Evolutionary conservation across 2,888 invertebrate genomes (phyloP).

Genomic region (Hirtodrosophila trivittata): DNA sequence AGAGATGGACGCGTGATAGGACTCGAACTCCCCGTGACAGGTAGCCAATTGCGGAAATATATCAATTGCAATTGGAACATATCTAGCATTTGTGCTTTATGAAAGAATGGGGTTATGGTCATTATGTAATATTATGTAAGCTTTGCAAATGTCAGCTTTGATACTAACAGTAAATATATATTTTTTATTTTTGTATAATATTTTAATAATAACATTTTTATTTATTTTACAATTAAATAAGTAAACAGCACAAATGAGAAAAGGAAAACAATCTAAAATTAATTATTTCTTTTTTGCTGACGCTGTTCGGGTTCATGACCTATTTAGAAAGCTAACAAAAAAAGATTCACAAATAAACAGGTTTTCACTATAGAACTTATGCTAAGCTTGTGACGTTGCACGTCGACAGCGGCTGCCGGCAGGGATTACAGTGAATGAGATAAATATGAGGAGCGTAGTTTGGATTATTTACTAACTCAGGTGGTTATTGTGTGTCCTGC

Average conservation of each 20-base stretch:
- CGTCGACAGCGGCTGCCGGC: conserved; percentile 20
- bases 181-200: too few relatives aligned
- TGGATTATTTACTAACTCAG: conserved; percentile 35
- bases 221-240: not conserved
- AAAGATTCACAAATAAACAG: conserved; percentile 30
- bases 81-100: too few relatives aligned
- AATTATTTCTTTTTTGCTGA: conserved; percentile 3
- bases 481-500: conserved; percentile 52
- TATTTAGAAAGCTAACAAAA: conserved; percentile 4
- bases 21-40: not conserved
- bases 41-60: too few relatives aligned
- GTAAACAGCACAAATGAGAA: conserved; percentile 1
- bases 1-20: conserved; percentile 1
- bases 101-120: too few relatives aligned
- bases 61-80: too few relatives aligned
- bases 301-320: conserved; percentile 51
- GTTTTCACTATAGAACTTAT: conserved; percentile 39
- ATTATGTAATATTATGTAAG: too few relatives aligned
- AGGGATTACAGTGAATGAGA: conserved; percentile 25
- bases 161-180: too few relatives aligned
- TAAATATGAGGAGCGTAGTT: not conserved
- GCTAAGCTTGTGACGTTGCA: conserved; percentile 30
- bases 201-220: too few relatives aligned
- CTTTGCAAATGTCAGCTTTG: too few relatives aligned
- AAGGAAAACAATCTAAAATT: too few relatives aligned